A percentile compares a stretch with the other conserved stretches of the same genome.
These are phyloP conservation scores for Sciaenops ocellatus DNA, from an alignment of 2,797 vertebrate species.

Conservation along the genomic window DNA sequence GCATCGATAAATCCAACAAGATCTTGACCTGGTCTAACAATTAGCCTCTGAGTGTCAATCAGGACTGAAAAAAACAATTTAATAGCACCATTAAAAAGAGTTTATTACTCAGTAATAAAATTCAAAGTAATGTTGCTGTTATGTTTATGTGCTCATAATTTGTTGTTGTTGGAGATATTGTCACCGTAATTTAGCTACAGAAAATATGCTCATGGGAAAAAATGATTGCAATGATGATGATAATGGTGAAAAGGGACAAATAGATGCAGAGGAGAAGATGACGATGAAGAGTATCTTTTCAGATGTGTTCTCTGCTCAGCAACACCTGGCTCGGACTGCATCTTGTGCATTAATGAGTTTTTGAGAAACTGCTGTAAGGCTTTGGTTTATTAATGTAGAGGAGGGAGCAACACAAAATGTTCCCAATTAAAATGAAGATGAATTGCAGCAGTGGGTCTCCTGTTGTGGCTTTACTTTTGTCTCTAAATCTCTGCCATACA, in stretches of 20 bases:
- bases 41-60: not conserved
- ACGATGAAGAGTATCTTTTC: not conserved
- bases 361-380: conserved; percentile 59
- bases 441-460: conserved; percentile 61
- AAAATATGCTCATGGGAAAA: conserved; percentile 4
- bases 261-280: not conserved
- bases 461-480: conserved; percentile 47
- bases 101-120: conserved; percentile 2
- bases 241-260: not conserved
- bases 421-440: conserved; percentile 85
- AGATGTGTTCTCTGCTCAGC: conserved; percentile 18
- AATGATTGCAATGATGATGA: not conserved
- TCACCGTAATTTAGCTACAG: not conserved
- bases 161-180: not conserved
- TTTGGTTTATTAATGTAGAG: conserved; percentile 79
- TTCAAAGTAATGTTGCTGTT: not conserved
- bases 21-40: conserved; percentile 19
- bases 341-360: conserved; percentile 72
- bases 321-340: conserved; percentile 18
- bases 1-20: conserved; percentile 55
- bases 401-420: conserved; percentile 80
- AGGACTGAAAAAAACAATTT: not conserved
- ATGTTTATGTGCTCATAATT: not conserved
- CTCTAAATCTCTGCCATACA: conserved; percentile 62
- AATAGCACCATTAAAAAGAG: not conserved